phyloP scores from a whole-genome alignment of 2,797 vertebrate species.

The Calcarius lapponicus region DNA sequence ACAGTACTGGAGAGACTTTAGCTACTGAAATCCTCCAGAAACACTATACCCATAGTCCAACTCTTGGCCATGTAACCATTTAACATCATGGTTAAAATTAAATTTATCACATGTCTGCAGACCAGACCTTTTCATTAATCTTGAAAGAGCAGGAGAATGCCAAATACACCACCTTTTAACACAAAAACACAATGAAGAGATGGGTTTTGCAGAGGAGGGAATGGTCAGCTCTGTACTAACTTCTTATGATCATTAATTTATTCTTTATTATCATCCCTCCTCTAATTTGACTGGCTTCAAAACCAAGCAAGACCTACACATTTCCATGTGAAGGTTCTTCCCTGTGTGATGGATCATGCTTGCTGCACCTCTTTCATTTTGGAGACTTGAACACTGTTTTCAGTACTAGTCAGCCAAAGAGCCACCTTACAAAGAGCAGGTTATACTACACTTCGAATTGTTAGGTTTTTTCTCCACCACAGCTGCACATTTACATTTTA shows the following conservation, averaged over 20 bases:
- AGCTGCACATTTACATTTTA: neutral
- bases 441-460: neutral
- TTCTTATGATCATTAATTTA: neutral
- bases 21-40: neutral
- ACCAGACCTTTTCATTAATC: neutral
- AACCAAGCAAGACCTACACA: neutral
- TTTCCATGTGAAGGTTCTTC: neutral
- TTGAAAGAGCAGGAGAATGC: neutral
- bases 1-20: neutral
- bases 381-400: neutral
- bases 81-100: neutral
- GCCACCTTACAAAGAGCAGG: neutral
- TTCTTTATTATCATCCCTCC: neutral
- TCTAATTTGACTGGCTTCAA: neutral
- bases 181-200: neutral
- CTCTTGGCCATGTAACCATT: neutral
- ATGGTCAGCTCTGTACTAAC: neutral
- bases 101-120: neutral
- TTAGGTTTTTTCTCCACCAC: neutral
- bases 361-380: neutral
- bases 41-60: neutral
- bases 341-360: neutral
- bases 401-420: neutral
- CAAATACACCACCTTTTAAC: neutral
- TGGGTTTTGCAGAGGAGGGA: neutral